Base-by-base conservation (phyloP, 2,797 vertebrate species). In the Rhincodon typus region DNA sequence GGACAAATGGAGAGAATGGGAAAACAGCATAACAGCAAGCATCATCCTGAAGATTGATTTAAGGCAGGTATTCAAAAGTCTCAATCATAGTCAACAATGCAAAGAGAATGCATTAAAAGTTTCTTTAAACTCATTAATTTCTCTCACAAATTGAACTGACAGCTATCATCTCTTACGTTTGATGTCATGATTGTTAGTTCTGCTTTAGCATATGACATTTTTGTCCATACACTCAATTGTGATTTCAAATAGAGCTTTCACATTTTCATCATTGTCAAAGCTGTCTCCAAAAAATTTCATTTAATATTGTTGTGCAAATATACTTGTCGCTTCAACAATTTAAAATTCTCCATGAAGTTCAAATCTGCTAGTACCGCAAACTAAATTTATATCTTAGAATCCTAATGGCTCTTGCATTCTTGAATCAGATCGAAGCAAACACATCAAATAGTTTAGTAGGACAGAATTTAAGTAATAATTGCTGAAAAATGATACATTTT, bases 21-120 rank as follows among this genome's bases (percentile, higher is more conserved):
- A 62, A 62, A 62, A 62, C 57, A 62, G 57, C 7, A 62, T 62
- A 62, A 62, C 5, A 7, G n/a, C 38, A 67, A 38, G 23, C 62
- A 67, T 67, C 57, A 91, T 67, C 62, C 67, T 91, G 17, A n/a
- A 62, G 90, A 42, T 34, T 67, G n/a, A 93, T 67, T 93, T 23
- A 21, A 66, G n/a, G 62, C 1, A 93, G 62, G 0, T 12, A 69
- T 69, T 38, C 62, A n/a, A 23, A 69, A 93, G 19, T n/a, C 90
- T 42, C n/a, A 67, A 93, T 93, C 90, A 93, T n/a, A 69, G 62
- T 93, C 46, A 93, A 69, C n/a, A 38, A 69, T 69, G n/a, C 34
- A 66, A 62, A 90, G 57, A 34, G 10, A 88, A 34, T 34, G 27
- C 30, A 90, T 62, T 69, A 19, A 38, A 42, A 69, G 67, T 42